phyloP scores from a whole-genome alignment of 1,140 invertebrate genomes.

The Heliconius nattereri region DNA sequence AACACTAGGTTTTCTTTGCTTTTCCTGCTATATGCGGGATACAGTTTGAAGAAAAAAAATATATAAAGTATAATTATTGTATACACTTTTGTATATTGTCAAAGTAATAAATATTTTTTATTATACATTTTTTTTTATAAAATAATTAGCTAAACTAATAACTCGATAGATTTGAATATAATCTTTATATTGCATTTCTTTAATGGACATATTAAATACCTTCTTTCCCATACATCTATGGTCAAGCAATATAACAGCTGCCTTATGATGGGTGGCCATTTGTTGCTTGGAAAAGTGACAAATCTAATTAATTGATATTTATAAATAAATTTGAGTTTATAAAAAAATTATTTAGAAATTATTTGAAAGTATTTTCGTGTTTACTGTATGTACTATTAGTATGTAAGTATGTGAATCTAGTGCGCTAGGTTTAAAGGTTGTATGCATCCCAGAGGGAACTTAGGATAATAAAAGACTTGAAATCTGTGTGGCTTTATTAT shows the following conservation, averaged over 20 bases:
- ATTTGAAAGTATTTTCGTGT: constrained; percentile 7
- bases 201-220: not conserved
- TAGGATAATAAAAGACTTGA: constrained; percentile 40
- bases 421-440: constrained; percentile 34
- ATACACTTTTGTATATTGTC: not conserved
- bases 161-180: not conserved
- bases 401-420: constrained; percentile 27
- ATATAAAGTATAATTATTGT: not conserved
- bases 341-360: not conserved
- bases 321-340: not conserved
- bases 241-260: not conserved
- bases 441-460: constrained; percentile 36
- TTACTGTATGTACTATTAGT: not conserved
- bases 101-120: not conserved
- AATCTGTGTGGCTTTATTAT: constrained; percentile 30
- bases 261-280: not conserved
- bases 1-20: no score
- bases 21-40: no score
- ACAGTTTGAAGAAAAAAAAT: no score
- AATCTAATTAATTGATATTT: constrained; percentile 7
- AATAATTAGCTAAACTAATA: not conserved
- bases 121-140: not conserved
- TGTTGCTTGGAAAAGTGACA: not conserved
- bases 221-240: not conserved
- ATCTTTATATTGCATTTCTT: not conserved